These are phyloP conservation scores for Oryzias curvinotus DNA, from an alignment of 2,113 vertebrate species.

Conservation along the genomic window DNA sequence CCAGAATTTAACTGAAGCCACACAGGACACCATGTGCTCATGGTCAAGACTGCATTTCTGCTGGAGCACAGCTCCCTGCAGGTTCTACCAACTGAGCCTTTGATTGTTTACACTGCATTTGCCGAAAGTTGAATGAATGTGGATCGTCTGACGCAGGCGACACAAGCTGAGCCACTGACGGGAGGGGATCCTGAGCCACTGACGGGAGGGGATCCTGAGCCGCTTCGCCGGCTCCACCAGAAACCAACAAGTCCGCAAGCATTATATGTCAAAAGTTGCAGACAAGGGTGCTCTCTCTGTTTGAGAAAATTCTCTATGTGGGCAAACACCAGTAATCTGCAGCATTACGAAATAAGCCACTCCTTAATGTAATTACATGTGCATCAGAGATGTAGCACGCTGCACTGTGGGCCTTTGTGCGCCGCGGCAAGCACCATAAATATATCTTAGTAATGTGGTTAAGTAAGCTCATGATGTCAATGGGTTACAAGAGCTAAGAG, in stretches of 20 bases:
- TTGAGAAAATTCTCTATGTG: conserved; percentile 21
- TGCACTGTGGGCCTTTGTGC: conserved; percentile 14
- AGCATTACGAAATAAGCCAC: conserved; percentile 24
- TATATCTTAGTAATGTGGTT: conserved; percentile 48
- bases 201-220: conserved; percentile 13
- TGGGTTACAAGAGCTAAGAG: conserved; percentile 25
- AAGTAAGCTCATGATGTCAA: conserved; percentile 53
- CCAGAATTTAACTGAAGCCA: conserved; percentile 22
- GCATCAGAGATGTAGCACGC: conserved; percentile 34
- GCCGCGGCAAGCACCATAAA: conserved; percentile 45
- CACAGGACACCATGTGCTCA: conserved; percentile 14
- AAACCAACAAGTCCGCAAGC: conserved; percentile 35
- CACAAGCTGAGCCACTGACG: conserved; percentile 23
- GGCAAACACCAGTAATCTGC: conserved; percentile 24
- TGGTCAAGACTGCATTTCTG: conserved; percentile 17
- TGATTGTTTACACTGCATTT: conserved; percentile 22
- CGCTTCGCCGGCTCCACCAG: conserved; percentile 34
- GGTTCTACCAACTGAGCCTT: conserved; percentile 15
- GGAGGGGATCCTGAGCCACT: conserved; percentile 18
- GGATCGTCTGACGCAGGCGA: conserved; percentile 14
- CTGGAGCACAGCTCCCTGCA: conserved; percentile 15
- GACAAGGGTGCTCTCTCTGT: conserved; percentile 42
- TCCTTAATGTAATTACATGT: conserved; percentile 51
- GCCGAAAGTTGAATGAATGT: conserved; percentile 28
- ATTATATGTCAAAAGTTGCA: conserved; percentile 36